Conservation (phyloP, 2,113 vertebrate species). For the Plecotus auritus region DNA sequence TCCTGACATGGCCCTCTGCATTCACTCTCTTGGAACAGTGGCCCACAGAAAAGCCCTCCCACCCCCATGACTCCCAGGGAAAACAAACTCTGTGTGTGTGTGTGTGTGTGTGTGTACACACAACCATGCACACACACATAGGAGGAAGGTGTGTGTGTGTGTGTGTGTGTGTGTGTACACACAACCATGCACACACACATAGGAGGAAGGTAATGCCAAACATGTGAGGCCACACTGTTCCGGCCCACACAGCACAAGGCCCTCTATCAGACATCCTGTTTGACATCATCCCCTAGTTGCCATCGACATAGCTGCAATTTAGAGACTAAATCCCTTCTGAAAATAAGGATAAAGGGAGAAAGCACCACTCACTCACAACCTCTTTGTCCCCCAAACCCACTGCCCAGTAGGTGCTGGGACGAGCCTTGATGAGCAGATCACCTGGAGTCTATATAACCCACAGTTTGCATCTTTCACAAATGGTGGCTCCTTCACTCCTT, state of each 20-base stretch:
- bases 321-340: slow-evolving; percentile 62
- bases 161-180: background rate
- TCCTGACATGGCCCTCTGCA: background rate
- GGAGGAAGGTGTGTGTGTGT: background rate
- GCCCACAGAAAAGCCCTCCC: background rate
- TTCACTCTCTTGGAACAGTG: background rate
- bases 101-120: background rate
- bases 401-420: background rate
- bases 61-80: background rate
- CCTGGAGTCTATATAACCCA: slow-evolving; percentile 61
- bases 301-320: background rate
- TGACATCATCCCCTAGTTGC: background rate
- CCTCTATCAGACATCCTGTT: background rate
- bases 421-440: slow-evolving; percentile 29
- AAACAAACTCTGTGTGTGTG: background rate
- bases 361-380: background rate
- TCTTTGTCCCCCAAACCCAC: background rate
- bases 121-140: background rate
- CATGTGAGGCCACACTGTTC: background rate
- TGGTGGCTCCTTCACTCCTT: slow-evolving; percentile 45
- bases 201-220: background rate
- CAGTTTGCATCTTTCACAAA: slow-evolving; percentile 43
- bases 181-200: background rate
- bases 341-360: slow-evolving; percentile 22
- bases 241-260: background rate